Base-by-base conservation (phyloP, 1,140 invertebrate species). In the Drosophila subobscura region DNA sequence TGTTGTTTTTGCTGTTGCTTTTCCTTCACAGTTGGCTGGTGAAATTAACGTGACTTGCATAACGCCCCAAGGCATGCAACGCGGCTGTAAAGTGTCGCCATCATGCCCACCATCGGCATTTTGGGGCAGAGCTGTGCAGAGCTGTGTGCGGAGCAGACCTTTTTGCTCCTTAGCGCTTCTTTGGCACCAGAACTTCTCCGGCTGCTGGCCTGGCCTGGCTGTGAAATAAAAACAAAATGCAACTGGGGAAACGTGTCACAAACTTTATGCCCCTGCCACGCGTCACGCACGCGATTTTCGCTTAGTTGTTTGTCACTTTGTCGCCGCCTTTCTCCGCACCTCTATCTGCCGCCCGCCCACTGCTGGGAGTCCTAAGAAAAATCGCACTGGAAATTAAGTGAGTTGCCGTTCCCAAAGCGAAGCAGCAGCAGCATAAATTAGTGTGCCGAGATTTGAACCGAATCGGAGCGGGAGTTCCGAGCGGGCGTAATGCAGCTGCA, bases 301-400 rank as follows among this genome's bases (percentile, higher is more conserved):
- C 81, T 86, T 81, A 86, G 81, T 86, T 86, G 81, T 86, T 86
- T 86, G 81, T 86, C 81, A 86, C 81, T 86, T 86, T 75, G 70
- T 74, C 61, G 72, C 72, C 72, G 56, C 54, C 55, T 67, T 52
- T 40, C 51, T 47, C 59, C 41, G 58, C 42, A 33, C 52, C 47
- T 14, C 53, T 25, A 5, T 20, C 29, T 41, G 7, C 44, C 8
- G 1, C 37, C 37, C 45, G 23, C 37, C 37, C 45, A 23, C 25
- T 40, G 25, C 42, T 33, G 47, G 4, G 10, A 49, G 29, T 58
- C 56, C 56, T 60, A 73, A 81, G 81, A 86, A 72, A 78, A 86
- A 81, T 81, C 51, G 74, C 61, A 41, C 57, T 65, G 70, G 71
- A 84, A 81, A 86, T 86, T 86, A 86, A 88, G 80, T 77, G 73